Evolutionary conservation across 2,888 invertebrate genomes (phyloP).

Genomic region (Pilophorus perplexus): DNA sequence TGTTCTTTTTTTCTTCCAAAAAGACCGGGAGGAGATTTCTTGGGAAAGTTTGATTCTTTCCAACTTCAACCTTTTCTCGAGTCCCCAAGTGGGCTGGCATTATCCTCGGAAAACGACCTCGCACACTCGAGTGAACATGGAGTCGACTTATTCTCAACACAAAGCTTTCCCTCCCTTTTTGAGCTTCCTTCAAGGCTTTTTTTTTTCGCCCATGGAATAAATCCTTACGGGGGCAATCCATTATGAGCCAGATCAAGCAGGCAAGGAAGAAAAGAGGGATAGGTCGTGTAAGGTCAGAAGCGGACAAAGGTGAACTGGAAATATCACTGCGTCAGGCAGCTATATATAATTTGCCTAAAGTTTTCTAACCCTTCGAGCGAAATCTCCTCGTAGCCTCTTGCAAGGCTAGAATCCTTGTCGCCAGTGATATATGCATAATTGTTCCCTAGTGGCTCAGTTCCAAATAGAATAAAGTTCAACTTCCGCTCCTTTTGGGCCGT

Average conservation of each 20-base stretch:
- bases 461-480: slow-evolving; percentile 42
- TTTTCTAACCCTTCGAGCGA: slow-evolving; percentile 29
- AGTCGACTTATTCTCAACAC: slow-evolving; percentile 12
- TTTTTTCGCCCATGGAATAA: slow-evolving; percentile 12
- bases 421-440: slow-evolving; percentile 42
- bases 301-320: slow-evolving; percentile 39
- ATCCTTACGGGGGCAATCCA: slow-evolving; percentile 27
- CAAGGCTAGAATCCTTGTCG: background rate
- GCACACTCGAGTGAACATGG: slow-evolving; percentile 14
- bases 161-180: slow-evolving; percentile 14
- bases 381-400: slow-evolving; percentile 19
- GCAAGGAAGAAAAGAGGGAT: slow-evolving; percentile 20
- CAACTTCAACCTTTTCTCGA: background rate
- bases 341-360: slow-evolving; percentile 35
- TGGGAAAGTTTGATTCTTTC: background rate
- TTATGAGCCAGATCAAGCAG: slow-evolving; percentile 20
- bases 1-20: no score
- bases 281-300: slow-evolving; percentile 32
- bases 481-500: slow-evolving; percentile 33
- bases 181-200: no score
- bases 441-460: slow-evolving; percentile 41
- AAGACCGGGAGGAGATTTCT: no score
- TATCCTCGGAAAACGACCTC: background rate
- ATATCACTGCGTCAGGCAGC: slow-evolving; percentile 36
- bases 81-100: background rate